A percentile compares a stretch with the other conserved stretches of the same genome.
phyloP scores from a whole-genome alignment of 2,888 invertebrate genomes.

The Synanthedon tipuliformis region DNA sequence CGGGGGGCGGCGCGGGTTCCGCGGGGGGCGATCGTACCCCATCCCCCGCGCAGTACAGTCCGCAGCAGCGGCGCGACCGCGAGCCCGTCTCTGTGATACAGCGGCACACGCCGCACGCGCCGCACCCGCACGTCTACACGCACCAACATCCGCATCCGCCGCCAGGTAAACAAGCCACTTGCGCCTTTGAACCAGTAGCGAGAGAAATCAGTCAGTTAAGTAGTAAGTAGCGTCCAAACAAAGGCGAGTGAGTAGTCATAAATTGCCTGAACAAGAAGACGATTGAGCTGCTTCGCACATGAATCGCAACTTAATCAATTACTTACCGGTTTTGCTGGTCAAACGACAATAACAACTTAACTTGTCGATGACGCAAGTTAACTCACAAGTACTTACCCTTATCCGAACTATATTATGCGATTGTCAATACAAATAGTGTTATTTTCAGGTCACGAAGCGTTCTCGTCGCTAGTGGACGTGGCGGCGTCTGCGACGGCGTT shows the following conservation, averaged over 20 bases:
- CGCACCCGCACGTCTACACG: conserved; percentile 34
- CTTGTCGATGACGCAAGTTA: too few species aligned
- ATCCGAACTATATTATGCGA: background rate
- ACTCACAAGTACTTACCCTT: too few species aligned
- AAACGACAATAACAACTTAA: too few species aligned
- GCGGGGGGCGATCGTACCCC: conserved; percentile 18
- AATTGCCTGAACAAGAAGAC: too few species aligned
- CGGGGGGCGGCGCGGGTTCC: conserved; percentile 27
- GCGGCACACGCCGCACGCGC: conserved; percentile 43
- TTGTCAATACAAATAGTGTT: background rate
- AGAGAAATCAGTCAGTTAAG: too few species aligned
- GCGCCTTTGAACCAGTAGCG: too few species aligned
- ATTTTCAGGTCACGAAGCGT: conserved; percentile 80
- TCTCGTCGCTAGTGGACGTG: conserved; percentile 89
- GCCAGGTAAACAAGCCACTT: conserved; percentile 40
- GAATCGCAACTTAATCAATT: too few species aligned
- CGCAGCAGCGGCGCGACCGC: conserved; percentile 18
- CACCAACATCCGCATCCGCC: conserved; percentile 41
- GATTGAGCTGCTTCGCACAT: too few species aligned
- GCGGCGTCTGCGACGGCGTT: conserved; percentile 92
- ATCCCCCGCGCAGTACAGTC: conserved; percentile 8
- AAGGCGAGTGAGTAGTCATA: too few species aligned
- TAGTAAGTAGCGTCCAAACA: too few species aligned
- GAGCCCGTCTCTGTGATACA: conserved; percentile 41
- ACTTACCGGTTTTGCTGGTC: too few species aligned